Evolutionary conservation across 1,140 invertebrate species (phyloP).

Genomic region (Cydia strobilella): DNA sequence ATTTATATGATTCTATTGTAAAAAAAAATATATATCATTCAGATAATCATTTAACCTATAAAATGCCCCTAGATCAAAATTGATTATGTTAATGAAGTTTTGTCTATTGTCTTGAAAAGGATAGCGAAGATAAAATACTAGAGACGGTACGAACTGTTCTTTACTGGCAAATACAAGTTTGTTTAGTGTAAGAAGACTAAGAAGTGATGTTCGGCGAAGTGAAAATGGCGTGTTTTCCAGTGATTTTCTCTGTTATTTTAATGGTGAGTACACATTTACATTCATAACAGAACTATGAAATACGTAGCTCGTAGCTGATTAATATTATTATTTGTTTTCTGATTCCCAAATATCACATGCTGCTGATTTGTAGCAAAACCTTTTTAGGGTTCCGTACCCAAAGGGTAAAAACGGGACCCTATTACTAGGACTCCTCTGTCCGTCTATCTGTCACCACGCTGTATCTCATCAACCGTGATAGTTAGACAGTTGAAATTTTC

Average conservation of each 20-base stretch:
- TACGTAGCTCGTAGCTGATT: too few species aligned
- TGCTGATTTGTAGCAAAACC: too few species aligned
- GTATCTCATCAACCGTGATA: too few species aligned
- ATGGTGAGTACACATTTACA: constrained; percentile 48
- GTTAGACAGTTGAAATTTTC: too few species aligned
- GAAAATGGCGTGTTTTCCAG: constrained; percentile 53
- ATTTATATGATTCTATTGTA: too few species aligned
- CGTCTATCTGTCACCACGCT: too few species aligned
- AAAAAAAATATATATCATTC: constrained; percentile 37
- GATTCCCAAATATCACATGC: too few species aligned
- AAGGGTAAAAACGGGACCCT: too few species aligned
- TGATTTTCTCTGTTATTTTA: constrained; percentile 43
- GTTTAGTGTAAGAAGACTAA: constrained; percentile 61
- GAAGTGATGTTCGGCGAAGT: constrained; percentile 46
- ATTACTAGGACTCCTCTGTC: too few species aligned
- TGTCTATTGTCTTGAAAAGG: constrained; percentile 22
- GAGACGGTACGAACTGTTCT: constrained; percentile 52
- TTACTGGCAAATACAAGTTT: constrained; percentile 62
- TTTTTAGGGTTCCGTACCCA: too few species aligned
- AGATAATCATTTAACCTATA: constrained; percentile 12
- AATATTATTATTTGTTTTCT: too few species aligned
- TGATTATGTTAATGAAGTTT: constrained; percentile 26
- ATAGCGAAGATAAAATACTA: constrained; percentile 36
- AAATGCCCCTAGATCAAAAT: constrained; percentile 13
- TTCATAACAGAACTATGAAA: too few species aligned